A percentile compares a stretch with the other conserved stretches of the same genome.
These are phyloP conservation scores for Leptobrachium leishanense DNA, from an alignment of 2,113 vertebrate species.

Conservation along the genomic window DNA sequence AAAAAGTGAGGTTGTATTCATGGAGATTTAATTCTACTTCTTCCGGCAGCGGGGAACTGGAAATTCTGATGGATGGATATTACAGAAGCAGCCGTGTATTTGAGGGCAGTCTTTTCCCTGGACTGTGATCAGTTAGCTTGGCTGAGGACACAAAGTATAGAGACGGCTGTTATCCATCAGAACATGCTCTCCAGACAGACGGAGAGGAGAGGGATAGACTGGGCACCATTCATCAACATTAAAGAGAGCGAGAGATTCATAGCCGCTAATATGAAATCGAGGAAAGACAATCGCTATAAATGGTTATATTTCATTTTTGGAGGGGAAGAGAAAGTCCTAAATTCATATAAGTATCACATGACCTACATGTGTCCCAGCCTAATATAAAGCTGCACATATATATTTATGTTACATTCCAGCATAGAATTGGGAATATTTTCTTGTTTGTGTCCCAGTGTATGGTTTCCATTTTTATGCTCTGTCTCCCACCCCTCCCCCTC, in stretches of 20 bases:
- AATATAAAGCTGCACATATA: background rate
- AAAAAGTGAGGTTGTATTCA: background rate
- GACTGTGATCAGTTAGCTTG: constrained; percentile 36
- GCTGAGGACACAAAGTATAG: constrained; percentile 14
- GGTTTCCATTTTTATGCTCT: constrained; percentile 22
- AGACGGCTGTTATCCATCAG: constrained; percentile 33
- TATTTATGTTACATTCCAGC: constrained; percentile 4
- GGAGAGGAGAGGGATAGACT: constrained; percentile 22
- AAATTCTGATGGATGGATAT: constrained; percentile 6
- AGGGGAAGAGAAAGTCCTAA: background rate
- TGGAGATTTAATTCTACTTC: background rate
- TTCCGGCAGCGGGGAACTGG: background rate
- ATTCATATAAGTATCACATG: background rate
- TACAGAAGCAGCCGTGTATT: constrained; percentile 4
- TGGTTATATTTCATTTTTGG: background rate
- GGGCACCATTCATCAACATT: constrained; percentile 28
- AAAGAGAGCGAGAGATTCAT: constrained; percentile 10
- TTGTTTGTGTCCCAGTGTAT: constrained; percentile 17
- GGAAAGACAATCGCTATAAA: background rate
- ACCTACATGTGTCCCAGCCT: background rate
- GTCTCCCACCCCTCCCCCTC: background rate
- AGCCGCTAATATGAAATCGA: background rate
- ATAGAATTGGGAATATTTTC: constrained; percentile 1
- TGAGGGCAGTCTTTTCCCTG: constrained; percentile 20
- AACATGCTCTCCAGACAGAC: constrained; percentile 16